These are phyloP conservation scores for Trichonephila clavata DNA, from an alignment of 1,140 invertebrate genomes.

Conservation along the genomic window DNA sequence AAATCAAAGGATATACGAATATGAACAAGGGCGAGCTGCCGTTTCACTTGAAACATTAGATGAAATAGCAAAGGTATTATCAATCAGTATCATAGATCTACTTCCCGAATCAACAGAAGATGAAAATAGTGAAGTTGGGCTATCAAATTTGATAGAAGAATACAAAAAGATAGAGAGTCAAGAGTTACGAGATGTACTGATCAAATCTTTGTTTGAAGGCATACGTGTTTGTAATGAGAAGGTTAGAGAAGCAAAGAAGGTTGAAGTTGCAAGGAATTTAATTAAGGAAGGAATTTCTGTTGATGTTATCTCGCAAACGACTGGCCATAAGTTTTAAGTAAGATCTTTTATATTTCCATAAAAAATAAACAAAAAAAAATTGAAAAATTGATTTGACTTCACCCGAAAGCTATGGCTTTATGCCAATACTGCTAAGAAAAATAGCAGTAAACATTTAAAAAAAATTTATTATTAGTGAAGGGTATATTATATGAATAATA, in stretches of 20 bases:
- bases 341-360: not conserved
- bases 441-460: conserved; percentile 57
- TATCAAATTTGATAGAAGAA: conserved; percentile 2
- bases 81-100: conserved; percentile 23
- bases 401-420: conserved; percentile 20
- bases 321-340: not conserved
- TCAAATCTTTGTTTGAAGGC: conserved; percentile 51
- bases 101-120: not conserved
- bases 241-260: conserved; percentile 28
- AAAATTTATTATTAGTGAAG: conserved; percentile 20
- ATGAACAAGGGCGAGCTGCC: not conserved
- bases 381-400: conserved; percentile 56
- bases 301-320: conserved; percentile 4
- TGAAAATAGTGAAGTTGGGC: too few species aligned
- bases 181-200: conserved; percentile 28
- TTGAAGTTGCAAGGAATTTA: conserved; percentile 52
- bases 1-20: not conserved
- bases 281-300: conserved; percentile 26
- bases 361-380: conserved; percentile 46
- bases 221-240: conserved; percentile 30
- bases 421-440: conserved; percentile 39
- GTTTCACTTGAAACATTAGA: conserved; percentile 39
- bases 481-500: conserved; percentile 54
- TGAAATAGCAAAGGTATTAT: conserved; percentile 63
- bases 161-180: conserved; percentile 56